Conservation (phyloP, 1,140 invertebrate species). For the Drosophila kikkawai region DNA sequence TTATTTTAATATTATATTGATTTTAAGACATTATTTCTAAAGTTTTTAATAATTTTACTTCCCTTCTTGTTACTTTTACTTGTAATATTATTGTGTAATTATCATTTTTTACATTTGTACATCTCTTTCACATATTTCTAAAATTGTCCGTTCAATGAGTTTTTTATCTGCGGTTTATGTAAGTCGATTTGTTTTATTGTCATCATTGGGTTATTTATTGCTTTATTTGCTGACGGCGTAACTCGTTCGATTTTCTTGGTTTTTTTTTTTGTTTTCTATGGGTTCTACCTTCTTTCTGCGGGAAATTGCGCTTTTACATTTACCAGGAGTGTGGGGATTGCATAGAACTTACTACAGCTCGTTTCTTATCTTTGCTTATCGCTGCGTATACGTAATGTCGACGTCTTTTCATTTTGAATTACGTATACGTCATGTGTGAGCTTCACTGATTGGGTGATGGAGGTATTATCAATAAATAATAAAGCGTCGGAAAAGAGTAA, state of each 20-base stretch:
- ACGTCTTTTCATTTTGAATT: slow-evolving; percentile 42
- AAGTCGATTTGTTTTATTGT: slow-evolving; percentile 15
- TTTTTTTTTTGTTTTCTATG: slow-evolving; percentile 1
- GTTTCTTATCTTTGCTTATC: slow-evolving; percentile 51
- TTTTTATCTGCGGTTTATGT: not conserved
- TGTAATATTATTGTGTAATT: not conserved
- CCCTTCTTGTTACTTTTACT: too few relatives aligned
- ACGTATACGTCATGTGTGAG: slow-evolving; percentile 62
- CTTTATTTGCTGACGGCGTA: slow-evolving; percentile 21
- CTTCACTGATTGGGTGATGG: slow-evolving; percentile 13
- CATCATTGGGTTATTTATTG: slow-evolving; percentile 28
- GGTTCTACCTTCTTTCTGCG: slow-evolving; percentile 8
- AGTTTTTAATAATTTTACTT: too few relatives aligned
- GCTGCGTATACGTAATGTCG: slow-evolving; percentile 69
- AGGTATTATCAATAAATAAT: slow-evolving; percentile 29
- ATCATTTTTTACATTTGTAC: not conserved
- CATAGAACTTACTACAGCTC: slow-evolving; percentile 30
- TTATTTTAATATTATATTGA: too few relatives aligned
- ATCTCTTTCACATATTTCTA: not conserved
- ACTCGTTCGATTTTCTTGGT: slow-evolving; percentile 18
- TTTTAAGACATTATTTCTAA: not conserved
- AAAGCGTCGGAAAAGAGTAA: slow-evolving; percentile 16
- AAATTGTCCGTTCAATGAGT: not conserved
- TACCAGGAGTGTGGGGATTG: slow-evolving; percentile 23
- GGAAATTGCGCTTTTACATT: slow-evolving; percentile 46